Conservation (phyloP, 1,140 invertebrate species). For the Monochamus saltuarius region DNA sequence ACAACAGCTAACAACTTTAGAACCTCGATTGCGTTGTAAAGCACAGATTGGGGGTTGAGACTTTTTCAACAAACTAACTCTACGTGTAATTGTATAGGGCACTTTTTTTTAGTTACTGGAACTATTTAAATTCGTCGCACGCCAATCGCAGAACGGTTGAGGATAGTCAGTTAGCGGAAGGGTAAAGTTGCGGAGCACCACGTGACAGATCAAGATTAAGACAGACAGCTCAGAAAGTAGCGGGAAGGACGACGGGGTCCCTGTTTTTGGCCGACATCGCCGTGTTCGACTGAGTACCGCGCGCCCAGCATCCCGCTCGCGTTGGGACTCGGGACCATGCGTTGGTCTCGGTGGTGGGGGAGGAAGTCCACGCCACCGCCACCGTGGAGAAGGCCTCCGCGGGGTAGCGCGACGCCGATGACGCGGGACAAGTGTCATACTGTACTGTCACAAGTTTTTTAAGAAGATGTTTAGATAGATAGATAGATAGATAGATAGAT, state of each 20-base stretch:
- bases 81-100: not conserved
- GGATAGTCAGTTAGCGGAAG: too few relatives aligned
- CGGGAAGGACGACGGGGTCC: constrained; percentile 12
- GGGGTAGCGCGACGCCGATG: constrained; percentile 1
- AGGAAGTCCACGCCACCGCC: not conserved
- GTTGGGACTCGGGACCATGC: constrained; percentile 10
- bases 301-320: constrained; percentile 11
- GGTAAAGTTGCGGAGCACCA: not conserved
- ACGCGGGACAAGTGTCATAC: too few relatives aligned
- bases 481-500: too few relatives aligned
- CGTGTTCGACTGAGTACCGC: constrained; percentile 14
- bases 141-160: too few relatives aligned
- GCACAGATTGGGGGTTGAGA: not conserved
- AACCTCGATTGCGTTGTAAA: constrained; percentile 3
- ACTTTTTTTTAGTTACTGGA: too few relatives aligned
- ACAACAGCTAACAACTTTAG: not conserved
- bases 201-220: constrained; percentile 11
- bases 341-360: constrained; percentile 11
- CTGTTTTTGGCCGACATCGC: constrained; percentile 20
- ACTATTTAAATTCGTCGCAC: too few relatives aligned
- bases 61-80: not conserved
- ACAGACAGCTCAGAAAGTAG: constrained; percentile 8
- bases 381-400: constrained; percentile 9
- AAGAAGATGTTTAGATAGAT: too few relatives aligned
- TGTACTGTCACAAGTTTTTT: too few relatives aligned